Evolutionary conservation across 2,888 invertebrate genomes (phyloP).

Genomic region (Aphodius granarius): DNA sequence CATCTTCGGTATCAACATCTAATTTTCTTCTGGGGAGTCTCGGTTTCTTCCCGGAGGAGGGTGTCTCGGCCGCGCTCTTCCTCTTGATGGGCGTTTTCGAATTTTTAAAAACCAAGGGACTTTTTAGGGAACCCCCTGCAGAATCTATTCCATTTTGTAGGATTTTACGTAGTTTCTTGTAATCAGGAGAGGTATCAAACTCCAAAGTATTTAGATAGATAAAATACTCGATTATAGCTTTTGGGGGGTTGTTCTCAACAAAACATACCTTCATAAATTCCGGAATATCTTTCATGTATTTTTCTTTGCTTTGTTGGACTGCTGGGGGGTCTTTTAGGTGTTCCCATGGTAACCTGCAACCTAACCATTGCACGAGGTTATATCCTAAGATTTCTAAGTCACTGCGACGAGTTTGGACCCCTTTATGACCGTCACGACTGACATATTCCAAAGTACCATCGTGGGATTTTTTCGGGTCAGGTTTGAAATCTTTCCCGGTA

Average conservation of each 20-base stretch:
- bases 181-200: conserved; percentile 74
- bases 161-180: conserved; percentile 68
- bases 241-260: conserved; percentile 51
- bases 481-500: conserved; percentile 75
- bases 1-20: background rate
- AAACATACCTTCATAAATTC: conserved; percentile 54
- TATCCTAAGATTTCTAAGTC: conserved; percentile 94
- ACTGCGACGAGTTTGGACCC: conserved; percentile 84
- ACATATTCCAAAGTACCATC: conserved; percentile 98
- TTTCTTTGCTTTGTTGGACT: conserved; percentile 71
- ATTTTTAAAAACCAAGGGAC: conserved; percentile 62
- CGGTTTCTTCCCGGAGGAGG: conserved; percentile 32
- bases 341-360: conserved; percentile 85
- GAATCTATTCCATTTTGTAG: conserved; percentile 68
- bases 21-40: conserved; percentile 24
- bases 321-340: conserved; percentile 61
- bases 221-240: conserved; percentile 65
- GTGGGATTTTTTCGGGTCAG: conserved; percentile 89
- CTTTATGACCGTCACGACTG: conserved; percentile 93
- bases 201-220: conserved; percentile 68
- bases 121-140: conserved; percentile 59
- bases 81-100: conserved; percentile 32
- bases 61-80: conserved; percentile 27
- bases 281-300: conserved; percentile 63
- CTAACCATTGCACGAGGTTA: conserved; percentile 91